These are phyloP conservation scores for Caranx melampygus DNA, from an alignment of 2,113 vertebrate species.

Conservation along the genomic window DNA sequence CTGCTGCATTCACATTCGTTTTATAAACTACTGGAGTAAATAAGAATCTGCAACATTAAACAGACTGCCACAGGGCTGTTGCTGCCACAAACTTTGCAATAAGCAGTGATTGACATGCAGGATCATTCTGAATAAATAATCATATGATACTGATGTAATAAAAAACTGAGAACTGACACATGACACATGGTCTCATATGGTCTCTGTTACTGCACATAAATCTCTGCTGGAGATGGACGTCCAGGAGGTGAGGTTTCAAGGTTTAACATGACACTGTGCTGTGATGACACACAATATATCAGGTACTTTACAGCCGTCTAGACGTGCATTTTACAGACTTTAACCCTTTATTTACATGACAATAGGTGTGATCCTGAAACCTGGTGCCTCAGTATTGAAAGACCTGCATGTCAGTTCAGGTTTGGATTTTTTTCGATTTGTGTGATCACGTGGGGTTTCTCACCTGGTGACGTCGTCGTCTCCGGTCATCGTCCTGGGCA, in stretches of 20 bases:
- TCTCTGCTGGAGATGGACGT: no score
- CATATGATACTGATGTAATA: background rate
- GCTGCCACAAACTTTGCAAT: background rate
- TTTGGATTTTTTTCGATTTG: background rate
- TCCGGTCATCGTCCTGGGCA: conserved; percentile 90
- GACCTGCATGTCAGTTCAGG: no score
- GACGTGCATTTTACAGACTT: no score
- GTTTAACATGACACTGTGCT: background rate
- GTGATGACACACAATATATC: background rate
- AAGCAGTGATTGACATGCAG: background rate
- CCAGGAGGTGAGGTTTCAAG: background rate
- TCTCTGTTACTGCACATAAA: no score
- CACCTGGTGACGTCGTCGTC: conserved; percentile 95
- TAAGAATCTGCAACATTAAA: background rate
- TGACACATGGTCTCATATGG: background rate
- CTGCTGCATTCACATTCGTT: background rate
- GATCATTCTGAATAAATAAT: background rate
- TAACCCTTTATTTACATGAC: no score
- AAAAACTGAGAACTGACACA: background rate
- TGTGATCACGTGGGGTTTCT: conserved; percentile 24
- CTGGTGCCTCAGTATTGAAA: no score
- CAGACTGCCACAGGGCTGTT: background rate
- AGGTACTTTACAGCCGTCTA: no score
- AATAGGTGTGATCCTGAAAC: no score
- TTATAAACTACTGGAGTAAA: background rate